Evolutionary conservation across 1,140 invertebrate species (phyloP).

Genomic region (Parapsyche elsis): DNA sequence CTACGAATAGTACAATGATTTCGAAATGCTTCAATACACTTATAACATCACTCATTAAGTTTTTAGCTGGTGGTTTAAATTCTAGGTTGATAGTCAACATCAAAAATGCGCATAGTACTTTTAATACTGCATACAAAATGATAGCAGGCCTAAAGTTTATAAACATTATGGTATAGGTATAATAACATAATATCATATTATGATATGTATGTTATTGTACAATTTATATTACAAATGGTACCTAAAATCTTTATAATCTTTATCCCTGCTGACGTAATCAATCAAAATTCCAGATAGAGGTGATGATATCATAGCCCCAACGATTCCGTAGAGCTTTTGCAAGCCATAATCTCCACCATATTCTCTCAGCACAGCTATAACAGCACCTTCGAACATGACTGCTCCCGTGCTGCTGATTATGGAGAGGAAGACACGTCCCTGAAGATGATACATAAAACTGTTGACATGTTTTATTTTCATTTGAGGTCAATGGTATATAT

Average conservation of each 20-base stretch:
- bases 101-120: constrained; percentile 73
- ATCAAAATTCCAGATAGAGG: constrained; percentile 81
- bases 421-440: constrained; percentile 78
- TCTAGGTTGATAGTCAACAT: constrained; percentile 81
- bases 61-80: constrained; percentile 79
- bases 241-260: constrained; percentile 79
- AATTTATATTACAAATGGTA: constrained; percentile 60
- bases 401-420: constrained; percentile 80
- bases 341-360: constrained; percentile 84
- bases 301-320: constrained; percentile 83
- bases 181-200: background rate
- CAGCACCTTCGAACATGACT: constrained; percentile 86
- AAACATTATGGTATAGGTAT: too few relatives aligned
- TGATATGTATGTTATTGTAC: background rate
- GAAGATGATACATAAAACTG: constrained; percentile 29
- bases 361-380: constrained; percentile 80
- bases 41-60: constrained; percentile 78
- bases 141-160: constrained; percentile 78
- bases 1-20: constrained; percentile 77
- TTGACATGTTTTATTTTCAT: too few relatives aligned
- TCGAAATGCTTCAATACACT: constrained; percentile 78
- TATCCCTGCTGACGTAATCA: constrained; percentile 70
- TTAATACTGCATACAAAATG: constrained; percentile 80
- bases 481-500: background rate
- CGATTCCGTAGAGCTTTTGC: constrained; percentile 81